Conservation (phyloP, 1,140 invertebrate species). For the Cyrtorhinus lividipennis region DNA sequence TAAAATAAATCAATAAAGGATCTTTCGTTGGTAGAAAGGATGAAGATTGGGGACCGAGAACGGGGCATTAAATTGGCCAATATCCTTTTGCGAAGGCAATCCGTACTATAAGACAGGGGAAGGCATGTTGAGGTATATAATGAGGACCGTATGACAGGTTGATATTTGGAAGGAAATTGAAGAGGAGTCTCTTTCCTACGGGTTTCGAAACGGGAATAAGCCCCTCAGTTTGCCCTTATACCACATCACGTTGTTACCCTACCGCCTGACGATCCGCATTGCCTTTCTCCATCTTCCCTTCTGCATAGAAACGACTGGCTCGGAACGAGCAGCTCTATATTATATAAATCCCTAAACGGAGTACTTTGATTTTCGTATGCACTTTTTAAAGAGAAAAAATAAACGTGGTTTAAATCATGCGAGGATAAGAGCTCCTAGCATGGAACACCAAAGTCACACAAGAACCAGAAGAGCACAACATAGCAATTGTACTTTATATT, state of each 20-base stretch:
- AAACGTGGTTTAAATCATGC: too few relatives aligned
- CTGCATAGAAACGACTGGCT: not conserved
- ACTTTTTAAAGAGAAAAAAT: not conserved
- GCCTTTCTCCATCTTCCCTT: not conserved
- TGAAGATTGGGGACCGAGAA: not conserved
- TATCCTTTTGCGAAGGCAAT: constrained; percentile 14
- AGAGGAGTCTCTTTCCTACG: not conserved
- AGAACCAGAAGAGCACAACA: too few relatives aligned
- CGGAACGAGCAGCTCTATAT: not conserved
- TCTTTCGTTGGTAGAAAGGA: not conserved
- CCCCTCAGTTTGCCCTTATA: not conserved
- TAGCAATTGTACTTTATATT: too few relatives aligned
- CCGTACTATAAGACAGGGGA: constrained; percentile 10
- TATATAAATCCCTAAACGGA: too few relatives aligned
- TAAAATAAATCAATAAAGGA: constrained; percentile 11
- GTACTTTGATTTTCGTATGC: too few relatives aligned
- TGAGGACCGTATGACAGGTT: constrained; percentile 14
- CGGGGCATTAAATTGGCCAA: constrained; percentile 14
- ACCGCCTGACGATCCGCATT: not conserved
- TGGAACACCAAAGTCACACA: too few relatives aligned
- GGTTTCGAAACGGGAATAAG: constrained; percentile 4
- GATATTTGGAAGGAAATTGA: constrained; percentile 15
- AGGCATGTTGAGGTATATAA: constrained; percentile 15
- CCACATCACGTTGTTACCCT: not conserved
- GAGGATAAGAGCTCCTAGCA: too few relatives aligned